Conservation (phyloP, 92 coral and sea anemone genomes). For the Paragorgia papillata region DNA sequence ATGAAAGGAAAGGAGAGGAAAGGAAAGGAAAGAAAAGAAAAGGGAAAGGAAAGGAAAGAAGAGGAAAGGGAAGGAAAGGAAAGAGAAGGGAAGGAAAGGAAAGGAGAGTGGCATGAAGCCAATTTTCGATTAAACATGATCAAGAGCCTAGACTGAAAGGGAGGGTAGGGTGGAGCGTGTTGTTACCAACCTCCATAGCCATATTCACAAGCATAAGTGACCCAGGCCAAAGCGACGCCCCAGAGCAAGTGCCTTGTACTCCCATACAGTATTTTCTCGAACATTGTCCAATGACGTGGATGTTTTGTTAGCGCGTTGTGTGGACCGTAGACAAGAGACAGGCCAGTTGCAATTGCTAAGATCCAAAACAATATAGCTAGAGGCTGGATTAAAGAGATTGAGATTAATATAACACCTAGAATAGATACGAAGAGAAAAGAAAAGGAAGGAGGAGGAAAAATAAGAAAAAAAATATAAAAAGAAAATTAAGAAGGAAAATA, state of each 20-base stretch:
- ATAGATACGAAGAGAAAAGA: not conserved
- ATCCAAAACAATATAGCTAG: slow-evolving; percentile 62
- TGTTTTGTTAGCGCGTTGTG: slow-evolving; percentile 54
- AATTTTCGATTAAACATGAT: too few species aligned
- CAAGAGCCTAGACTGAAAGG: too few species aligned
- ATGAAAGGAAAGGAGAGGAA: too few species aligned
- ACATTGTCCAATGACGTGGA: slow-evolving; percentile 61
- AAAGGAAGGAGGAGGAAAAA: too few species aligned
- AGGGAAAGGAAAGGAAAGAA: too few species aligned
- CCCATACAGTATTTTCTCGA: slow-evolving; percentile 70
- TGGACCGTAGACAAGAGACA: slow-evolving; percentile 69
- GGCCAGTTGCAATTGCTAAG: slow-evolving; percentile 52
- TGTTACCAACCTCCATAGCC: slow-evolving; percentile 83
- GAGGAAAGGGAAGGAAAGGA: too few species aligned
- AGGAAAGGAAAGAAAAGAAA: too few species aligned
- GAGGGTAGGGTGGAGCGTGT: too few species aligned
- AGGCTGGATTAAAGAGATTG: slow-evolving; percentile 27
- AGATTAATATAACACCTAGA: not conserved
- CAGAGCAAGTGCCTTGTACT: slow-evolving; percentile 67
- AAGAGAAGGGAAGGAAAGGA: too few species aligned
- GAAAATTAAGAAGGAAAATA: too few species aligned
- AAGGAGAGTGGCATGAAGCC: too few species aligned
- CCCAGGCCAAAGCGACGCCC: slow-evolving; percentile 88
- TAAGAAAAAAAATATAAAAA: too few species aligned
- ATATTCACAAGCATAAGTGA: slow-evolving; percentile 79